Conservation (phyloP, 53 echinoderm and acorn worm genomes). For the Glandiceps talaboti region DNA sequence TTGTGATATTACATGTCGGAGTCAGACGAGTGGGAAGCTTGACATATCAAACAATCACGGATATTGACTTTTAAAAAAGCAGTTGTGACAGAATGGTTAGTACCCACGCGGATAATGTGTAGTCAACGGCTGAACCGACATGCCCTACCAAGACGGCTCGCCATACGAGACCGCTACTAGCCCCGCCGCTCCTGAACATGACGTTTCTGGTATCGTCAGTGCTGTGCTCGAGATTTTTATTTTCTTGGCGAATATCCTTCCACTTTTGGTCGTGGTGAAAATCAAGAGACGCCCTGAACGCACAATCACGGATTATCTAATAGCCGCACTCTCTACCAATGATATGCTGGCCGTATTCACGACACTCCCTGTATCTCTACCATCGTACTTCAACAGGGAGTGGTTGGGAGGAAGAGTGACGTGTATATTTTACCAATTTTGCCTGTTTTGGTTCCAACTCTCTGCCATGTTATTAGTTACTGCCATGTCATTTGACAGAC, state of each 20-base stretch:
- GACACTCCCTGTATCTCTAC: slow-evolving; percentile 77
- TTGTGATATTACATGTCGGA: no score
- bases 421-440: slow-evolving; percentile 89
- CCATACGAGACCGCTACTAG: slow-evolving; percentile 50
- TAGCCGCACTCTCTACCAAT: slow-evolving; percentile 61
- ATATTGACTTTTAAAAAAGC: no score
- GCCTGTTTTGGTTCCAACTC: slow-evolving; percentile 81
- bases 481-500: slow-evolving; percentile 78
- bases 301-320: slow-evolving; percentile 70
- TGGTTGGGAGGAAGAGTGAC: slow-evolving; percentile 72
- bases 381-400: slow-evolving; percentile 41
- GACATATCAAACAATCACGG: no score
- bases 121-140: slow-evolving; percentile 6
- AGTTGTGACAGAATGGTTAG: no score
- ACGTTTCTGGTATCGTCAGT: slow-evolving; percentile 60
- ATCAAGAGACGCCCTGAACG: slow-evolving; percentile 52
- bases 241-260: slow-evolving; percentile 67
- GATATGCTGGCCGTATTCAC: slow-evolving; percentile 73
- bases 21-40: no score
- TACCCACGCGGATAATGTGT: no score
- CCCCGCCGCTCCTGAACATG: slow-evolving; percentile 61
- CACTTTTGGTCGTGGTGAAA: slow-evolving; percentile 63
- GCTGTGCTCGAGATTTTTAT: slow-evolving; percentile 65
- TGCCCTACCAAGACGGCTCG: slow-evolving; percentile 80
- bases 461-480: slow-evolving; percentile 81